Conservation (phyloP, 2,797 vertebrate species). For the Bryconaethiops microstoma region DNA sequence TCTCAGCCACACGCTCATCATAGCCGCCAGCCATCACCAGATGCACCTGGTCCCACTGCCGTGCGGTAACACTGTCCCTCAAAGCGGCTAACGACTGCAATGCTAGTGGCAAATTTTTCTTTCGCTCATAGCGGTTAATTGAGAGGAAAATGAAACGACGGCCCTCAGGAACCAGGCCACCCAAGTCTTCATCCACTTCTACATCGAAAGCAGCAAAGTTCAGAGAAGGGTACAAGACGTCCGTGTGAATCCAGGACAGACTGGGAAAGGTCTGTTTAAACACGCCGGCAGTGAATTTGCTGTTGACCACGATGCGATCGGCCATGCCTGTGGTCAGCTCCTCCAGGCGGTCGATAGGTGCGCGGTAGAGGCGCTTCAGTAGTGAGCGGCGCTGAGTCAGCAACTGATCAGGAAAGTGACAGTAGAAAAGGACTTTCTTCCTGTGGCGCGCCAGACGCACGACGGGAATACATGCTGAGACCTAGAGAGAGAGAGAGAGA, state of each 20-base stretch:
- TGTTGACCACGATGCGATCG: constrained; percentile 94
- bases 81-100: constrained; percentile 83
- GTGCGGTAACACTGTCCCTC: constrained; percentile 69
- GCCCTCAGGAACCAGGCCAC: constrained; percentile 79
- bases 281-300: constrained; percentile 89
- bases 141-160: constrained; percentile 89
- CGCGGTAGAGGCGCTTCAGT: constrained; percentile 87
- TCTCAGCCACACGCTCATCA: constrained; percentile 89
- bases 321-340: constrained; percentile 96
- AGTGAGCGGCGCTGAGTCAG: constrained; percentile 85
- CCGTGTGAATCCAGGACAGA: constrained; percentile 79
- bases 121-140: constrained; percentile 95
- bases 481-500: constrained; percentile 70
- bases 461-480: constrained; percentile 94
- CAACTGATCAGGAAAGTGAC: constrained; percentile 96
- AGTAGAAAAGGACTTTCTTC: constrained; percentile 97
- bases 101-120: constrained; percentile 90
- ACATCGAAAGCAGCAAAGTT: constrained; percentile 84
- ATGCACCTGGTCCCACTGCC: constrained; percentile 81
- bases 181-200: constrained; percentile 70
- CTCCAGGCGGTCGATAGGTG: constrained; percentile 91
- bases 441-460: constrained; percentile 84
- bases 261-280: constrained; percentile 91
- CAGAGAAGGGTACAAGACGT: constrained; percentile 93
- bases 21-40: constrained; percentile 94